A percentile compares a stretch with the other conserved stretches of the same genome.
Evolutionary conservation across 2,113 vertebrate species (phyloP).

Genomic region (Antechinus stuartii): DNA sequence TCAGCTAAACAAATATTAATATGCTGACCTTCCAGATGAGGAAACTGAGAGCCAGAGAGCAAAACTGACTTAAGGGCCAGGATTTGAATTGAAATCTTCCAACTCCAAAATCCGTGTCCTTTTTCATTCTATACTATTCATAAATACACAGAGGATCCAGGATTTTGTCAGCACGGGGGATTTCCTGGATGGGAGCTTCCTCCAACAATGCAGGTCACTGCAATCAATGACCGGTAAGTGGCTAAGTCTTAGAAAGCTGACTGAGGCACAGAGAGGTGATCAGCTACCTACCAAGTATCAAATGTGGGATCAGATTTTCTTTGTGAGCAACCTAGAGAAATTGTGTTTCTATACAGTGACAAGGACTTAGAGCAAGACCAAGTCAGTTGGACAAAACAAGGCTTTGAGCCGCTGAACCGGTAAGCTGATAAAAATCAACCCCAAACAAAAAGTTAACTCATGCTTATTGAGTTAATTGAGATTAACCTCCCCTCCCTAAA

Average conservation of each 20-base stretch:
- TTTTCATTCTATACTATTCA: background rate
- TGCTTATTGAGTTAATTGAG: too few relatives aligned
- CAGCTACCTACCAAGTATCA: background rate
- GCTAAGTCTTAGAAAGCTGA: background rate
- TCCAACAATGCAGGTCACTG: background rate
- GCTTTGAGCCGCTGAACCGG: too few relatives aligned
- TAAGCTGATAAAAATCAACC: too few relatives aligned
- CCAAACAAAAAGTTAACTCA: too few relatives aligned
- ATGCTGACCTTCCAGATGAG: background rate
- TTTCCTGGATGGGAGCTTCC: background rate
- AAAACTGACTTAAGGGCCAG: background rate
- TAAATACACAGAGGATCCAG: background rate
- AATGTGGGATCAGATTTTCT: background rate
- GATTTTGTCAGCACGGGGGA: too few relatives aligned
- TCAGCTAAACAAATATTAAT: background rate
- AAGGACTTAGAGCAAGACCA: too few relatives aligned
- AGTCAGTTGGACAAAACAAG: too few relatives aligned
- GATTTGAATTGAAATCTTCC: background rate
- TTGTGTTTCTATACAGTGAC: too few relatives aligned
- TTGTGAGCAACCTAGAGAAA: too few relatives aligned
- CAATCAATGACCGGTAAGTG: background rate
- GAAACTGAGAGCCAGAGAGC: background rate
- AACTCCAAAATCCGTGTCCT: background rate
- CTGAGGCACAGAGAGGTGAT: background rate
- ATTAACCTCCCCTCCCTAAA: too few relatives aligned